These are phyloP conservation scores for Gisinianus flammeolus DNA, from an alignment of 2,888 invertebrate species.

Conservation along the genomic window DNA sequence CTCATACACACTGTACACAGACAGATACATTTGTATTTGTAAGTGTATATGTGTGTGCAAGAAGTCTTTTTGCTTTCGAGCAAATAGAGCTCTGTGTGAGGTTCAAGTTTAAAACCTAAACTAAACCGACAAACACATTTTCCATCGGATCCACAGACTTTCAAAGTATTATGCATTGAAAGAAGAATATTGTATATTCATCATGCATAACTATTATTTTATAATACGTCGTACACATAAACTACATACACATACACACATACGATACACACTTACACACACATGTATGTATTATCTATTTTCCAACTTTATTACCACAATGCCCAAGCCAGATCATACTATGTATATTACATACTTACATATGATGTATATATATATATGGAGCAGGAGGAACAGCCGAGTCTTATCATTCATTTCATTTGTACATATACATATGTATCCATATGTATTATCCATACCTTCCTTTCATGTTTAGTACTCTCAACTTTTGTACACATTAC, in stretches of 20 bases:
- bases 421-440: not conserved
- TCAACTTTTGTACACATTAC: not conserved
- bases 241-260: not conserved
- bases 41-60: no score
- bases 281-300: not conserved
- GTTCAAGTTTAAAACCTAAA: slow-evolving; percentile 19
- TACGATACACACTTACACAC: not conserved
- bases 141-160: no score
- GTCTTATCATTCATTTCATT: not conserved
- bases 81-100: not conserved
- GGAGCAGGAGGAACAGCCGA: not conserved
- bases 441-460: not conserved
- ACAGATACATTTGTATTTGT: not conserved
- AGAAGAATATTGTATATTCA: no score
- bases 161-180: no score
- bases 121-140: slow-evolving; percentile 3
- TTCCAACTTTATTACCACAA: not conserved
- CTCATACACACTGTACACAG: not conserved
- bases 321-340: no score
- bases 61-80: no score
- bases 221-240: no score
- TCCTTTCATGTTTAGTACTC: not conserved
- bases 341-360: no score
- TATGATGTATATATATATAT: not conserved
- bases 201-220: no score